Percentiles rank a stretch among this genome's conserved stretches.
Conservation (phyloP, 1,140 invertebrate species). For the Microplitis mediator region DNA sequence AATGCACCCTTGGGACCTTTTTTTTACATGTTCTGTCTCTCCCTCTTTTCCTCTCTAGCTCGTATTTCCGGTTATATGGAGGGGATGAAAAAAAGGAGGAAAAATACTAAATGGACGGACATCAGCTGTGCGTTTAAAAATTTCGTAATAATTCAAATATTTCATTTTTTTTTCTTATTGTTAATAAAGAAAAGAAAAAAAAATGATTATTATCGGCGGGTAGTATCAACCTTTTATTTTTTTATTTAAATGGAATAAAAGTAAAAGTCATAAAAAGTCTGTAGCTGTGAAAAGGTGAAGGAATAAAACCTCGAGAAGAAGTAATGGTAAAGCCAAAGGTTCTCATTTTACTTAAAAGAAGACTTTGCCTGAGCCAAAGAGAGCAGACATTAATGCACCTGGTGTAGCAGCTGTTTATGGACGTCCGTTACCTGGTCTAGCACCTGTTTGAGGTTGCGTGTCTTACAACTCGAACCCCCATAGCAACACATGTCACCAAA, state of each 20-base stretch:
- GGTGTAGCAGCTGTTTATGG: constrained; percentile 55
- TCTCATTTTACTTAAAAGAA: constrained; percentile 14
- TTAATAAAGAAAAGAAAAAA: neutral
- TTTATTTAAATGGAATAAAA: too few species aligned
- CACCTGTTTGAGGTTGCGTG: constrained; percentile 59
- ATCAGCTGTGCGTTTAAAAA: neutral
- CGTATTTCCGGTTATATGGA: constrained; percentile 10
- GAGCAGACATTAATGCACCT: constrained; percentile 45
- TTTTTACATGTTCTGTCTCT: constrained; percentile 1
- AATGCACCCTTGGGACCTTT: neutral
- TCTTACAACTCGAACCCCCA: constrained; percentile 41
- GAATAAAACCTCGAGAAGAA: neutral
- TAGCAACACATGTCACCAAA: constrained; percentile 38
- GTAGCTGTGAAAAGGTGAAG: neutral
- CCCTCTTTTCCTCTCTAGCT: neutral
- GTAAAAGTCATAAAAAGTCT: too few species aligned
- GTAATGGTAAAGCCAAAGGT: neutral
- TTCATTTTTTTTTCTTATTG: neutral
- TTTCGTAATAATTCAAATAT: neutral
- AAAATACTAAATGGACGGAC: neutral
- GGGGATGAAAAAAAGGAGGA: neutral
- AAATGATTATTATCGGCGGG: neutral
- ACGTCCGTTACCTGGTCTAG: constrained; percentile 55
- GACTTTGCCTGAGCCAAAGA: neutral
- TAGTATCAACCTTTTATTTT: too few species aligned